phyloP scores from a whole-genome alignment of 1,140 invertebrate species.

The Bombyx mandarina region DNA sequence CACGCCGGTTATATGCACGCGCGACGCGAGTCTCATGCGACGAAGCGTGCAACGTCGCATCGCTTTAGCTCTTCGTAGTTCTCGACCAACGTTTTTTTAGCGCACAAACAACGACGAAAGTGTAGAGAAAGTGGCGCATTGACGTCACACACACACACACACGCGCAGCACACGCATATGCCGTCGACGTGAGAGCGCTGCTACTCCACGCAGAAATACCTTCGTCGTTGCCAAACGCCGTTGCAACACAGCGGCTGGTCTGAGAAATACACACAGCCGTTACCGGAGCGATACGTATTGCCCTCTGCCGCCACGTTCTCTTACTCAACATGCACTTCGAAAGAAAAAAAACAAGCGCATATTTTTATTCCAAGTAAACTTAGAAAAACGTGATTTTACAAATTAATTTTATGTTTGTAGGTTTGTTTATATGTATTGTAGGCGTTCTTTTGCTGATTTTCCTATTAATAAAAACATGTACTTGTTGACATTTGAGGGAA shows the following conservation, averaged over 20 bases:
- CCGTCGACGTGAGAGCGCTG: neutral
- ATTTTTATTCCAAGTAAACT: too few relatives aligned
- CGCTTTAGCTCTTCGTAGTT: slow-evolving; percentile 54
- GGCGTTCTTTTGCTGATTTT: too few relatives aligned
- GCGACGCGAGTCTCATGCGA: slow-evolving; percentile 28
- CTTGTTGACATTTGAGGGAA: too few relatives aligned
- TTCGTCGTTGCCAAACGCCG: slow-evolving; percentile 37
- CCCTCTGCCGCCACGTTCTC: slow-evolving; percentile 61
- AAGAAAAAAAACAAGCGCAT: neutral
- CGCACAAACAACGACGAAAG: slow-evolving; percentile 62
- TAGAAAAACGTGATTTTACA: too few relatives aligned
- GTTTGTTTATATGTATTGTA: too few relatives aligned
- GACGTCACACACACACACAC: slow-evolving; percentile 64
- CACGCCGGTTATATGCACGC: slow-evolving; percentile 7
- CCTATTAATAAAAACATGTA: too few relatives aligned
- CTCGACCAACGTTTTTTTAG: slow-evolving; percentile 55
- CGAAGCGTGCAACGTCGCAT: slow-evolving; percentile 49
- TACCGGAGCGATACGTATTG: slow-evolving; percentile 42
- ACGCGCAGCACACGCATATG: slow-evolving; percentile 41
- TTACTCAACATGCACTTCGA: slow-evolving; percentile 42
- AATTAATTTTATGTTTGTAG: too few relatives aligned
- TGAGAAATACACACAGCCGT: slow-evolving; percentile 46
- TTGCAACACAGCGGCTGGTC: slow-evolving; percentile 43
- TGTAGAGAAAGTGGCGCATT: slow-evolving; percentile 67
- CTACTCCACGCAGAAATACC: neutral